Evolutionary conservation across 2,888 invertebrate species (phyloP).

Genomic region (Mythimna ferrago): DNA sequence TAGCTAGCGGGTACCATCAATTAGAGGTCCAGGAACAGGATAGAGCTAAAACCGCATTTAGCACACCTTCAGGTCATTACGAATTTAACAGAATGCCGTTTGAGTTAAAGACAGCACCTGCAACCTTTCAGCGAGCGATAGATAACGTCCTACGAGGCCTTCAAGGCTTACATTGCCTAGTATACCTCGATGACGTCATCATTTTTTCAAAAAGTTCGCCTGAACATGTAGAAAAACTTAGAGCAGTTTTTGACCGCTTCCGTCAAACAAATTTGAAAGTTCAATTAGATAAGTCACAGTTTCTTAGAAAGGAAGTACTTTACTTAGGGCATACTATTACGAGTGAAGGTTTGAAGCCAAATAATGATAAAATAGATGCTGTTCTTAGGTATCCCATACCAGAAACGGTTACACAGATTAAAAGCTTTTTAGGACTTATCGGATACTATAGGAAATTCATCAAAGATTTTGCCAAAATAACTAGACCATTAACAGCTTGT

Average conservation of each 20-base stretch:
- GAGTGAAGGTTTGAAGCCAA: constrained; percentile 1
- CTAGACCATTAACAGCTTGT: not conserved
- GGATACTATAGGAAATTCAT: no score
- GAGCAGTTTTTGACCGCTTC: constrained; percentile 1
- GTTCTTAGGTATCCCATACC: no score
- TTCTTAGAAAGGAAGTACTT: constrained; percentile 5
- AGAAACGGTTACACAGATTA: not conserved
- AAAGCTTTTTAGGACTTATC: not conserved
- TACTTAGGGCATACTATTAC: constrained; percentile 4
- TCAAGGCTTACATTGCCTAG: no score
- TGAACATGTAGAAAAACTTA: not conserved
- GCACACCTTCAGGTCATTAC: not conserved
- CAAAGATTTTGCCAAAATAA: not conserved
- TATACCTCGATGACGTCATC: constrained; percentile 1
- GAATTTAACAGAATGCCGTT: not conserved
- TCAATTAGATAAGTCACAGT: not conserved
- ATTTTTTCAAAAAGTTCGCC: not conserved
- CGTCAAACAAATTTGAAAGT: constrained; percentile 1
- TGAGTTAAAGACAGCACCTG: no score
- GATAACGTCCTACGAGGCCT: no score
- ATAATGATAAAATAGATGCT: no score
- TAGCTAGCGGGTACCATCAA: no score
- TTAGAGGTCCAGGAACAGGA: no score
- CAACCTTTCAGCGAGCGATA: no score
- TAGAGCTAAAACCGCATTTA: no score